Percentiles rank a stretch among this genome's conserved stretches.
These are phyloP conservation scores for Chaetops frenatus DNA, from an alignment of 2,113 vertebrate species.

Conservation along the genomic window DNA sequence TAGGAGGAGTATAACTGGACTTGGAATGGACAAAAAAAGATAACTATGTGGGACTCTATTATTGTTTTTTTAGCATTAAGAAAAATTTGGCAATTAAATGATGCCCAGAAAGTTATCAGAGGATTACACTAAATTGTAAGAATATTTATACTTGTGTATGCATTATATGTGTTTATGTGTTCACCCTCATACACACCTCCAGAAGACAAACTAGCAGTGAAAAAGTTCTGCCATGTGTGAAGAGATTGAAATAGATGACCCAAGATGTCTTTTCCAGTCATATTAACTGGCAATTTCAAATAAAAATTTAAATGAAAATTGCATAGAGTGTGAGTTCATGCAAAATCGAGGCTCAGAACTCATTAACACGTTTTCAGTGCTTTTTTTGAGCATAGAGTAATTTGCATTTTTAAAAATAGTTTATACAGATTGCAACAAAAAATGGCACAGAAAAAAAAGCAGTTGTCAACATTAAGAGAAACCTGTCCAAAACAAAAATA, in stretches of 20 bases:
- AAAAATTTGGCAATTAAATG: not conserved
- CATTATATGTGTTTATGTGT: not conserved
- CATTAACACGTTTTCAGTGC: not conserved
- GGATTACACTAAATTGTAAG: not conserved
- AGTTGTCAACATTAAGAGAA: not conserved
- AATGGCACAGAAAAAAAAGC: not conserved
- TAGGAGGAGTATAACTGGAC: not conserved
- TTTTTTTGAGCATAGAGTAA: not conserved
- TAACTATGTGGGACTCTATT: not conserved
- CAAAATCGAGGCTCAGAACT: not conserved
- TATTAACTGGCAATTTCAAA: not conserved
- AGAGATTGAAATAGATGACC: not conserved
- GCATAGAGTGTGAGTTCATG: not conserved
- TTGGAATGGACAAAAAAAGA: not conserved
- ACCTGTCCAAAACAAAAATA: not conserved
- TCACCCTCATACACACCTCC: not conserved
- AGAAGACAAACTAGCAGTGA: not conserved
- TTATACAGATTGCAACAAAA: not conserved
- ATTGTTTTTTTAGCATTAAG: not conserved
- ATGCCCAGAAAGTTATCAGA: not conserved
- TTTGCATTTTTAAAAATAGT: slow-evolving; percentile 4
- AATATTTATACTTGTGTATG: not conserved
- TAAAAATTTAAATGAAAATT: not conserved
- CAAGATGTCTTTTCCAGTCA: not conserved
- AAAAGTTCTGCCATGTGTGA: not conserved